Evolutionary conservation across 2,888 invertebrate species (phyloP), one percentile per base, ranked within the genome.

Genomic region (Anorthoa munda): DNA sequence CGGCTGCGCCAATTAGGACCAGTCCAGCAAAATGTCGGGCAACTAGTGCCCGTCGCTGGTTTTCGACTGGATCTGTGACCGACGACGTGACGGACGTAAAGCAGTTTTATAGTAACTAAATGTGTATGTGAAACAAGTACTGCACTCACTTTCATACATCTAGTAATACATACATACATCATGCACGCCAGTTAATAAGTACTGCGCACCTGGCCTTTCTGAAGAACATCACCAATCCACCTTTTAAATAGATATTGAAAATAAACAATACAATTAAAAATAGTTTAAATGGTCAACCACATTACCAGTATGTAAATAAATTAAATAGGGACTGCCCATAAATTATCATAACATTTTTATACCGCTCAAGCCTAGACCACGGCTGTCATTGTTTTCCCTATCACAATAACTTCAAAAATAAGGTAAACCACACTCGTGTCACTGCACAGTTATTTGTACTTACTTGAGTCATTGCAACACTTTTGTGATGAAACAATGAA

Each of bases 401-500:
- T 23, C 21, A 63, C 46, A 61, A 50, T 68, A 60, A 66, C 39
- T 23, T 67, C 15, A 60, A 81, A 79, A 79, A 68, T 53, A 56
- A 75, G 68, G 68, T 53, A 81, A 79, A 81, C 51, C 26, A 15
- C 51, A 39, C 2, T 12, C 0, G 23, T 7, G 50, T 68, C 39
- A 51, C 13, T 46, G 21, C 12, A 17, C 11, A 58, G 67, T 51
- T 68, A 65, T 66, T 18, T 51, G 39, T 39, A 39, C 39, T 7
- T 2, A 45, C 4, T 65, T 68, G 64, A 39, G 56, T 80, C 48
- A 77, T 73, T 64, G 1, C 4, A 66, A 48, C 50, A 11, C 9
- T 61, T 75, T 75, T 61, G 56, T 78, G 63, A 51, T 45, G 18
- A 45, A 66, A 77, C 79, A 77, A 61, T 77, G 60, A 64, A 69